Percentiles rank a stretch among this genome's conserved stretches.
phyloP scores from a whole-genome alignment of 2,113 vertebrate genomes.

The Zosterops pallidus region DNA sequence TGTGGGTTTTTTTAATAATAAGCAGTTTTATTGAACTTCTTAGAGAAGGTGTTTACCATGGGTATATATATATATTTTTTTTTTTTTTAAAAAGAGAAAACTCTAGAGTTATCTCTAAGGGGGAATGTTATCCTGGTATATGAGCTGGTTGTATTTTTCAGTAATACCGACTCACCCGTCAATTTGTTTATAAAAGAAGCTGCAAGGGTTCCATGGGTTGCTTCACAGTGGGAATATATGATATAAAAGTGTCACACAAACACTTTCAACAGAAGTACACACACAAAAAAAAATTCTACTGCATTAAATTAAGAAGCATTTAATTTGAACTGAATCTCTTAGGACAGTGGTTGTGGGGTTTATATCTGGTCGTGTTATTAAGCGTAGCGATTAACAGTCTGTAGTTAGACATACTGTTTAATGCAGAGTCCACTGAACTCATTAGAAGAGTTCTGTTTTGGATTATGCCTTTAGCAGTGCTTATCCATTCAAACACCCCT shows the following conservation, averaged over 20 bases:
- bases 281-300: neutral
- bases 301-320: neutral
- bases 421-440: neutral
- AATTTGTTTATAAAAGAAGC: neutral
- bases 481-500: conserved; percentile 23
- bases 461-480: conserved; percentile 36
- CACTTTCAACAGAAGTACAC: neutral
- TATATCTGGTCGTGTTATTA: conserved; percentile 22
- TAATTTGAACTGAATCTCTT: conserved; percentile 14
- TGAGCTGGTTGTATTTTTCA: neutral
- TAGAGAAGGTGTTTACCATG: neutral
- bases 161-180: neutral
- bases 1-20: neutral
- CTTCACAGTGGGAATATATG: neutral
- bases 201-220: neutral
- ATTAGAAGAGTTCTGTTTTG: conserved; percentile 46
- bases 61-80: too few relatives aligned
- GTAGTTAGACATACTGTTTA: neutral
- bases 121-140: neutral
- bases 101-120: neutral
- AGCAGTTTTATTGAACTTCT: neutral
- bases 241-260: neutral
- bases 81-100: neutral
- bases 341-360: neutral
- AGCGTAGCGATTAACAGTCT: neutral